These are phyloP conservation scores for Luperina nickerlii DNA, from an alignment of 2,888 invertebrate species.

Conservation along the genomic window DNA sequence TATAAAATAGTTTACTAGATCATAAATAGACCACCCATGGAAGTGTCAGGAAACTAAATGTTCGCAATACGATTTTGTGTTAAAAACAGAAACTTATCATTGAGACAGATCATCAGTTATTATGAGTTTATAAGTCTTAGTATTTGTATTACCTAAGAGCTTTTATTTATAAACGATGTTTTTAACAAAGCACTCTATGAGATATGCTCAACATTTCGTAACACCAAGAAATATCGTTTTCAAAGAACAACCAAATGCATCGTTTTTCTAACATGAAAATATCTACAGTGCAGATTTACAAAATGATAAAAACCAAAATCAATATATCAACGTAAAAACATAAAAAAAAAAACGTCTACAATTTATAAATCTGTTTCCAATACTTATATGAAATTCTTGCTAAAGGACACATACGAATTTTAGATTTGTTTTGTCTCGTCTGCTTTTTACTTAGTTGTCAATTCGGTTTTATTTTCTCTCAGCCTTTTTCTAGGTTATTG, in stretches of 20 bases:
- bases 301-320: background rate
- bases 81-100: constrained; percentile 31
- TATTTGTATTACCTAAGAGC: background rate
- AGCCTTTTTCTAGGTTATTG: background rate
- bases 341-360: background rate
- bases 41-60: background rate
- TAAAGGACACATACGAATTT: constrained; percentile 4
- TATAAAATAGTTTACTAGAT: constrained; percentile 6
- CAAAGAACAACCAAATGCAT: constrained; percentile 10
- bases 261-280: constrained; percentile 12
- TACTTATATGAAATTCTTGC: constrained; percentile 13
- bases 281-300: background rate
- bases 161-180: constrained; percentile 27
- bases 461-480: constrained; percentile 11
- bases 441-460: constrained; percentile 14
- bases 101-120: constrained; percentile 42
- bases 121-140: background rate
- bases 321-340: constrained; percentile 8
- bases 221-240: constrained; percentile 8
- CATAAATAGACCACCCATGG: constrained; percentile 35
- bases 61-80: background rate
- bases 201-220: background rate
- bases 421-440: constrained; percentile 25
- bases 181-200: constrained; percentile 1
- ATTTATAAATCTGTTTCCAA: constrained; percentile 40